Conservation (phyloP, 2,888 invertebrate species). For the Saturnia japonica region DNA sequence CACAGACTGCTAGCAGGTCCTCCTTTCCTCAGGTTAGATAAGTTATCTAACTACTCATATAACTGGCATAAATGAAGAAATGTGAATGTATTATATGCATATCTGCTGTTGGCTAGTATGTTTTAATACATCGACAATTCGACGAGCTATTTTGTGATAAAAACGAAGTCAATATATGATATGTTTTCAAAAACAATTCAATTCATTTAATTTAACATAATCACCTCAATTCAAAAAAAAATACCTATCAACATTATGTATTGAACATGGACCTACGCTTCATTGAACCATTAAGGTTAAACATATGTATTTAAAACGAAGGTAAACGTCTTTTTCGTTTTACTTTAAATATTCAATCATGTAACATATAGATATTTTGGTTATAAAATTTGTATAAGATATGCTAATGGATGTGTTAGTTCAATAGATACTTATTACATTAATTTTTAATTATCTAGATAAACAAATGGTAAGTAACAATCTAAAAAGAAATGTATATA, state of each 20-base stretch:
- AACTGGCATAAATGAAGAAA: background rate
- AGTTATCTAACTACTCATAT: no score
- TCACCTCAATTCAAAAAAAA: no score
- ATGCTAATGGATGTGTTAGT: background rate
- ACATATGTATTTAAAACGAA: background rate
- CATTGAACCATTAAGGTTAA: background rate
- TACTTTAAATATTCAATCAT: background rate
- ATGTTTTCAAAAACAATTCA: background rate
- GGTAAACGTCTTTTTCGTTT: background rate
- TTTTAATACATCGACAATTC: background rate
- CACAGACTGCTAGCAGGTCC: no score
- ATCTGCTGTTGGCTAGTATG: background rate
- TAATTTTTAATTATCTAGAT: background rate
- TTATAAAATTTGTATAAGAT: constrained; percentile 13
- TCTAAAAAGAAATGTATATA: constrained; percentile 4
- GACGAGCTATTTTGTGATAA: background rate
- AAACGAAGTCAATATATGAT: background rate
- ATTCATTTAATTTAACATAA: no score
- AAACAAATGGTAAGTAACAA: background rate
- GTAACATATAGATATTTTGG: background rate
- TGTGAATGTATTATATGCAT: background rate
- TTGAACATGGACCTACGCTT: background rate
- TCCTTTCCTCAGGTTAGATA: no score
- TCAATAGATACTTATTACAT: background rate
- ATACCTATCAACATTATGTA: no score